phyloP scores from a whole-genome alignment of 2,113 vertebrate species.

The Pelmatolapia mariae region DNA sequence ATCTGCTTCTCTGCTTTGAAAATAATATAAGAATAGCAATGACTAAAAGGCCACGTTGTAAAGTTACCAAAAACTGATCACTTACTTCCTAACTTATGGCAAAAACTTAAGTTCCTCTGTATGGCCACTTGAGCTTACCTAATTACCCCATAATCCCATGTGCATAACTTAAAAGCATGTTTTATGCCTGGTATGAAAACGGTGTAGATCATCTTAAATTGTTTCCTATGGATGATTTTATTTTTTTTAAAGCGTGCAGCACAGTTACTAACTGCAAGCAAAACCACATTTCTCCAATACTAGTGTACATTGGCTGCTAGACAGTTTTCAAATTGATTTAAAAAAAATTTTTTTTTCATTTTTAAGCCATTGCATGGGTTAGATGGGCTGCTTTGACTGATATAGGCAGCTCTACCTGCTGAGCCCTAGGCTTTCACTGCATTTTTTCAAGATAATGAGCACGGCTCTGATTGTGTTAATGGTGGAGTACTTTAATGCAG shows the following conservation, averaged over 20 bases:
- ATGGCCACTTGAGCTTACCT: rapidly evolving
- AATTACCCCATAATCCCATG: background rate
- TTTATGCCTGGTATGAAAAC: background rate
- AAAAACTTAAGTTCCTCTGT: background rate
- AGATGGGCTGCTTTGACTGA: background rate
- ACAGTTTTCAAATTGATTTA: background rate
- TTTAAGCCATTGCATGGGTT: rapidly evolving
- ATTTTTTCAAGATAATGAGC: background rate
- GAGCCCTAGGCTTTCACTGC: rapidly evolving
- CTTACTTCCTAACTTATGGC: background rate
- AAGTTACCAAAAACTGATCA: background rate
- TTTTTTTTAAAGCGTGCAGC: background rate
- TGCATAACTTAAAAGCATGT: background rate
- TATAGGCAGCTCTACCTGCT: background rate
- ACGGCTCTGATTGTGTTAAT: background rate
- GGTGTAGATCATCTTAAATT: background rate
- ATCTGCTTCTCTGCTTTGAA: background rate
- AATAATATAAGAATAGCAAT: background rate
- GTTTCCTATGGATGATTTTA: background rate
- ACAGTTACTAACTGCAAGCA: background rate
- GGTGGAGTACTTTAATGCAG: background rate
- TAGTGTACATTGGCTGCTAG: background rate
- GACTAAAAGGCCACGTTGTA: background rate
- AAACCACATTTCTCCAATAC: background rate
- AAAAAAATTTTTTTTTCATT: background rate